phyloP scores from a whole-genome alignment of 2,888 invertebrate species.

The Mythimna vitellina region DNA sequence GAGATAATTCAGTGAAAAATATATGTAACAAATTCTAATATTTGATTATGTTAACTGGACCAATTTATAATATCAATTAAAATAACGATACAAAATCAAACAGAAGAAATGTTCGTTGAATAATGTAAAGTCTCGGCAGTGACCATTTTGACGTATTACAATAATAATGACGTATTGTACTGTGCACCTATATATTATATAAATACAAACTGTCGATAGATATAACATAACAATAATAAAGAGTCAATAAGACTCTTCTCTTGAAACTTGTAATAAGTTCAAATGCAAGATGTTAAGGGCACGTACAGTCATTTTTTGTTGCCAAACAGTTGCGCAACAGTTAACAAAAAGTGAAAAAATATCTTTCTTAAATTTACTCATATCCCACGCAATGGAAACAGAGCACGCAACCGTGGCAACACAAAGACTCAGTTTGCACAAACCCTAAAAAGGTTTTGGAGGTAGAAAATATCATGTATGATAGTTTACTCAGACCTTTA shows the following conservation, averaged over 20 bases:
- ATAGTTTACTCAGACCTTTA: constrained; percentile 46
- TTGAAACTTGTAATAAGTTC: constrained; percentile 44
- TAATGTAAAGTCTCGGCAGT: constrained; percentile 26
- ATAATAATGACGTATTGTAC: constrained; percentile 49
- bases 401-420: constrained; percentile 33
- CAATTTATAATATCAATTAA: neutral
- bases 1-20: neutral
- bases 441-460: constrained; percentile 37
- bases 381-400: neutral
- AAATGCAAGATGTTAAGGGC: constrained; percentile 52
- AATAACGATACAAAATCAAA: neutral
- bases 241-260: constrained; percentile 47
- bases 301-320: constrained; percentile 19
- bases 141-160: constrained; percentile 54
- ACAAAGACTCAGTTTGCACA: constrained; percentile 36
- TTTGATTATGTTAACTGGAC: neutral
- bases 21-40: too few relatives aligned
- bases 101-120: constrained; percentile 12
- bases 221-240: constrained; percentile 34
- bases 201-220: constrained; percentile 56
- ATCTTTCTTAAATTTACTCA: neutral
- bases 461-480: constrained; percentile 59
- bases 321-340: constrained; percentile 18
- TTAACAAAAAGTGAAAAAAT: constrained; percentile 7
- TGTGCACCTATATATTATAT: constrained; percentile 49